phyloP scores from a whole-genome alignment of 2,113 vertebrate species.

The Corythoichthys haematopterus region DNA sequence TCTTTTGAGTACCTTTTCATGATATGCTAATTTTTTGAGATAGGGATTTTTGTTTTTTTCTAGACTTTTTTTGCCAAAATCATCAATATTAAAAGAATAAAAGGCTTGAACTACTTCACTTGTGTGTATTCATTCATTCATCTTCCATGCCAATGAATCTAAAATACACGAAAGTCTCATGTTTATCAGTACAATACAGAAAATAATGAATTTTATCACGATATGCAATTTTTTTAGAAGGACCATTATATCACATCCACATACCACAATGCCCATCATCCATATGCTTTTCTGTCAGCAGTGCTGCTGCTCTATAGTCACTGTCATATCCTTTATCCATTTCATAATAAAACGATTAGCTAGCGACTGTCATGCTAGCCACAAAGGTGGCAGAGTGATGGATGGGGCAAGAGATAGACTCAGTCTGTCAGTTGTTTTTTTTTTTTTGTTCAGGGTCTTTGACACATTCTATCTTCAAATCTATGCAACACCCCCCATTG shows the following conservation, averaged over 20 bases:
- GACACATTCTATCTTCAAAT: conserved; percentile 59
- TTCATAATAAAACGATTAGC: conserved; percentile 83
- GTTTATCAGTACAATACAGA: no score
- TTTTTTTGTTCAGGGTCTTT: conserved; percentile 51
- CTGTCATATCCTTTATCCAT: conserved; percentile 77
- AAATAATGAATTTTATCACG: no score
- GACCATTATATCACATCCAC: conserved; percentile 22
- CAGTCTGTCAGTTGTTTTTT: conserved; percentile 31
- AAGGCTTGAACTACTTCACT: no score
- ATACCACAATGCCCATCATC: background rate
- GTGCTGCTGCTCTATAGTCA: conserved; percentile 67
- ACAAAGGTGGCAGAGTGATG: conserved; percentile 67
- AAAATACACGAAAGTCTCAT: no score
- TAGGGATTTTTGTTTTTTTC: no score
- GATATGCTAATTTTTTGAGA: no score
- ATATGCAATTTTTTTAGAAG: no score
- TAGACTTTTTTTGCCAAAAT: no score
- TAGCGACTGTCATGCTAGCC: conserved; percentile 75
- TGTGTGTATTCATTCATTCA: no score
- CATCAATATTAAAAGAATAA: no score
- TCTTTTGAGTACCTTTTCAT: no score
- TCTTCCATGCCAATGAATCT: no score
- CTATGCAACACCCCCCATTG: conserved; percentile 41
- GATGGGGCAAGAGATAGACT: conserved; percentile 70
- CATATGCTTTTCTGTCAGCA: background rate